Conservation (phyloP, 1,140 invertebrate genomes). For the Pentalonia nigronervosa region DNA sequence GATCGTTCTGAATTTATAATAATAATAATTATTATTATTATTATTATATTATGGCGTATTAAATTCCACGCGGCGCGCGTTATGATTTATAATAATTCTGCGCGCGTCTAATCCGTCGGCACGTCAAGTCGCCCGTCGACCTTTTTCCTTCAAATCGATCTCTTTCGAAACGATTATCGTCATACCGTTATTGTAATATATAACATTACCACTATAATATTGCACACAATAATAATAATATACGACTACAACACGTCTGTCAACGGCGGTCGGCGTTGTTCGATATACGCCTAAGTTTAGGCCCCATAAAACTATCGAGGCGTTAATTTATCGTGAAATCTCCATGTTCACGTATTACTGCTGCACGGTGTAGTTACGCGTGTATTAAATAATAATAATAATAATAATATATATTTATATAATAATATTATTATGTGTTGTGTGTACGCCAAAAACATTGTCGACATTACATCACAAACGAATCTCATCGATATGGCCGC, state of each 20-base stretch:
- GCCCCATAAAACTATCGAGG: background rate
- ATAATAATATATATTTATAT: background rate
- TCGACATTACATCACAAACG: background rate
- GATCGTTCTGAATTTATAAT: no score
- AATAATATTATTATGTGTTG: background rate
- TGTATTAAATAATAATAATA: background rate
- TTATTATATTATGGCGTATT: background rate
- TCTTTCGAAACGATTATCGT: background rate
- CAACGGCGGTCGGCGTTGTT: background rate
- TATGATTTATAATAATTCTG: no score
- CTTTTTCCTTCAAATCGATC: background rate
- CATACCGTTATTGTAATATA: no score
- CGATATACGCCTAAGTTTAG: background rate
- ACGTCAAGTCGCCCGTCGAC: background rate
- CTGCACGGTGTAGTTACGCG: background rate
- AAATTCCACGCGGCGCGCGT: background rate
- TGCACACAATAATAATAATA: no score
- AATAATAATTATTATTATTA: no score
- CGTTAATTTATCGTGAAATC: background rate
- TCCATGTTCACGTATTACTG: background rate
- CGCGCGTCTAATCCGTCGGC: background rate
- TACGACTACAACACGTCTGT: background rate
- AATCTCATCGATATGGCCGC: background rate
- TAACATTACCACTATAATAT: background rate
- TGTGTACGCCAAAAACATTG: background rate